Evolutionary conservation across 2,888 invertebrate genomes (phyloP).

Genomic region (Urechis unicinctus): DNA sequence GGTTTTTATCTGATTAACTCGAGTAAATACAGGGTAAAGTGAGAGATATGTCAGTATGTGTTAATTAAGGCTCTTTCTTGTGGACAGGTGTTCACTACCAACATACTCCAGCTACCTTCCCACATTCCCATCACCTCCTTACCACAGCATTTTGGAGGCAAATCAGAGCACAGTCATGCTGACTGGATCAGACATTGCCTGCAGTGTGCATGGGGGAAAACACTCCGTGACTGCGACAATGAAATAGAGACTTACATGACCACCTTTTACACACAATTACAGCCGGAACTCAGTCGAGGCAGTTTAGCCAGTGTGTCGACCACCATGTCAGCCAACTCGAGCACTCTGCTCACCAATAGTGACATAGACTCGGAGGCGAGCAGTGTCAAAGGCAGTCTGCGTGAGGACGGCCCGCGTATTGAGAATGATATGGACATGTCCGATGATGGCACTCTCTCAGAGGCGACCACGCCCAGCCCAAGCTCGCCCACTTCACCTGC

Average conservation of each 20-base stretch:
- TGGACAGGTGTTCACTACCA: conserved; percentile 79
- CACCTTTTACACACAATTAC: conserved; percentile 5
- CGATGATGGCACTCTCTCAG: conserved; percentile 14
- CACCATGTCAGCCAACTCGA: conserved; percentile 4
- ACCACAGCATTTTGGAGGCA: conserved; percentile 83
- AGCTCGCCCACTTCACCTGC: conserved; percentile 33
- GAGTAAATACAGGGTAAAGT: too few relatives aligned
- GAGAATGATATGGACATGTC: conserved; percentile 20
- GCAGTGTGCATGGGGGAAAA: conserved; percentile 4
- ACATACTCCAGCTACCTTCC: conserved; percentile 76
- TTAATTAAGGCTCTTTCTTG: too few relatives aligned
- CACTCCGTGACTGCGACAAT: conserved; percentile 10
- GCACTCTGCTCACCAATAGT: conserved; percentile 22
- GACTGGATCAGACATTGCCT: conserved; percentile 68
- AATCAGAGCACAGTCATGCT: conserved; percentile 77
- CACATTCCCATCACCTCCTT: conserved; percentile 87
- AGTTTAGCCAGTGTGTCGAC: neutral
- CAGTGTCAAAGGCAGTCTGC: conserved; percentile 1
- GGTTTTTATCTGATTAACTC: too few relatives aligned
- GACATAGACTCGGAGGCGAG: conserved; percentile 39
- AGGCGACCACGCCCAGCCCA: conserved; percentile 3
- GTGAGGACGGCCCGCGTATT: conserved; percentile 20
- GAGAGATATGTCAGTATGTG: too few relatives aligned
- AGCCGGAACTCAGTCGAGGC: conserved; percentile 1
- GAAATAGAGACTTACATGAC: conserved; percentile 19